phyloP scores from a whole-genome alignment of 1,140 invertebrate species.

The Uloborus diversus region DNA sequence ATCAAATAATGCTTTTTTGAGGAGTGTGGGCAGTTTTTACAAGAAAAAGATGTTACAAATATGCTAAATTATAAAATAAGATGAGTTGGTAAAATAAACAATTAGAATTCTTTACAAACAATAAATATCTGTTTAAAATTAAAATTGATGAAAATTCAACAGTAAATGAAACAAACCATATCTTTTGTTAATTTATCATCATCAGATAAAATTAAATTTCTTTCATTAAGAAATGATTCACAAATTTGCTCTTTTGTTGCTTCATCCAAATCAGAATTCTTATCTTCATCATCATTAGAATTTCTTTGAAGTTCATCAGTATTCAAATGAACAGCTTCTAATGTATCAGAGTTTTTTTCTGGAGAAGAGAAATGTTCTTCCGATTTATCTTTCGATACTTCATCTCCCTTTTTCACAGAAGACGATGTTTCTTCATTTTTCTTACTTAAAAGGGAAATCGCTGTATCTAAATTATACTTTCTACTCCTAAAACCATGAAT shows the following conservation, averaged over 20 bases:
- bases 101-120: not conserved
- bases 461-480: not conserved
- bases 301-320: too few relatives aligned
- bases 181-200: conserved; percentile 25
- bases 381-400: conserved; percentile 2
- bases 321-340: conserved; percentile 16
- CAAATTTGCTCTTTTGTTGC: not conserved
- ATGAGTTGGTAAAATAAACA: not conserved
- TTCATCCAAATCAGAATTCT: conserved; percentile 1
- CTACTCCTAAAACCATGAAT: not conserved
- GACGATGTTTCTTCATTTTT: not conserved
- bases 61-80: too few relatives aligned
- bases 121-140: too few relatives aligned
- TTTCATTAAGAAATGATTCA: conserved; percentile 30
- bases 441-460: not conserved
- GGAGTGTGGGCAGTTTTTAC: too few relatives aligned
- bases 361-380: conserved; percentile 51
- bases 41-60: too few relatives aligned
- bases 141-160: too few relatives aligned
- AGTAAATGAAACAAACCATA: not conserved
- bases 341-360: conserved; percentile 15
- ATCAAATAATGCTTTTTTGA: too few relatives aligned
- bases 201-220: conserved; percentile 17
- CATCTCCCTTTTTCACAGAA: not conserved
- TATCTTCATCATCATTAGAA: too few relatives aligned